Percentiles rank a stretch among this genome's conserved stretches.
Conservation (phyloP, 2,113 vertebrate genomes). For the Numida meleagris region DNA sequence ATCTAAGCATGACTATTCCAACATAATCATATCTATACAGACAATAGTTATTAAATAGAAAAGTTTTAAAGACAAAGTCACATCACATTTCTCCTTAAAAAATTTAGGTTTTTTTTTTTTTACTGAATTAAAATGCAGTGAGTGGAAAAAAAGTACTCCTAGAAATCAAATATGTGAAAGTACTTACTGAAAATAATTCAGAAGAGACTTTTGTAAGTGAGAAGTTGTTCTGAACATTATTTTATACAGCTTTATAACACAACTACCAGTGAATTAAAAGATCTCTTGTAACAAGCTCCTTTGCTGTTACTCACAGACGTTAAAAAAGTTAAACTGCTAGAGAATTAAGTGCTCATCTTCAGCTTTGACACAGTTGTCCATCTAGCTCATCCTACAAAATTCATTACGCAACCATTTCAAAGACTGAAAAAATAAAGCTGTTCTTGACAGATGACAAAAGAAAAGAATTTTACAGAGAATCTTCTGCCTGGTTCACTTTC, state of each 20-base stretch:
- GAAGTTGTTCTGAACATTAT: neutral
- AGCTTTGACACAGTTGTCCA: neutral
- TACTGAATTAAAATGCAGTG: too few relatives aligned
- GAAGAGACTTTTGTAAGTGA: fast-evolving
- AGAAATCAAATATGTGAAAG: neutral
- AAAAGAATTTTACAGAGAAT: neutral
- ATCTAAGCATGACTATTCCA: neutral
- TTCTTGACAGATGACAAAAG: neutral
- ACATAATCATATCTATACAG: neutral
- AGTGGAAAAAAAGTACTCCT: neutral
- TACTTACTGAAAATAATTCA: too few relatives aligned
- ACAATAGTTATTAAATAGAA: neutral
- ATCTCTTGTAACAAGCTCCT: neutral
- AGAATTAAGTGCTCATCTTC: neutral
- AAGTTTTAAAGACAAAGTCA: neutral
- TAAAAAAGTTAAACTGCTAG: neutral
- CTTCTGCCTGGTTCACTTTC: neutral
- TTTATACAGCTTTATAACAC: neutral
- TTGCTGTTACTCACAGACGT: neutral
- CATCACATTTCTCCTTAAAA: neutral
- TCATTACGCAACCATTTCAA: constrained; percentile 17
- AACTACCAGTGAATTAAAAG: neutral
- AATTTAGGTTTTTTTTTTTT: neutral
- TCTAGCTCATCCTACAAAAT: neutral
- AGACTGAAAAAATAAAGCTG: neutral